Conservation (phyloP, 2,113 vertebrate species). For the Pseudolaguvia tuberculata region DNA sequence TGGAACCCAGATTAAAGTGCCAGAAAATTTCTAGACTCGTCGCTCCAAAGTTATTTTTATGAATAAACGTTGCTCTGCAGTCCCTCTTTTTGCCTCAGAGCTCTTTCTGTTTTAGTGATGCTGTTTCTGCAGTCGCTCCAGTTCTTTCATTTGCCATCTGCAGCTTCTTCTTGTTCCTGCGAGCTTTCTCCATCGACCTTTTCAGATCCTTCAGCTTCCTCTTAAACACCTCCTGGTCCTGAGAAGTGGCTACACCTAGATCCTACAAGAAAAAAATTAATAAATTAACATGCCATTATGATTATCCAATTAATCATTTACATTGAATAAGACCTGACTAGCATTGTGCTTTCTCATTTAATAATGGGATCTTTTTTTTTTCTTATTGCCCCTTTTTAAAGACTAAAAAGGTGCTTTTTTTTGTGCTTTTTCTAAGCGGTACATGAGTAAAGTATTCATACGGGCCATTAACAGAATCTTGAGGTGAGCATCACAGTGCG, state of each 20-base stretch:
- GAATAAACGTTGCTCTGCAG: constrained; percentile 50
- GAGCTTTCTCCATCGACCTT: constrained; percentile 80
- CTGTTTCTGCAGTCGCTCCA: constrained; percentile 77
- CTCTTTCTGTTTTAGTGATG: constrained; percentile 61
- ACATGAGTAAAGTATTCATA: too few relatives aligned
- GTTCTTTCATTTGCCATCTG: constrained; percentile 79
- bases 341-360: too few relatives aligned
- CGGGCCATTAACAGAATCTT: too few relatives aligned
- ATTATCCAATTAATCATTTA: too few relatives aligned
- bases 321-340: too few relatives aligned
- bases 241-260: constrained; percentile 81
- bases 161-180: constrained; percentile 83
- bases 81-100: constrained; percentile 56
- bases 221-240: constrained; percentile 85
- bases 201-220: constrained; percentile 94
- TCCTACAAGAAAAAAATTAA: constrained; percentile 72
- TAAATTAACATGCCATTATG: too few relatives aligned
- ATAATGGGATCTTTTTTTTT: too few relatives aligned
- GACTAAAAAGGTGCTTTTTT: too few relatives aligned
- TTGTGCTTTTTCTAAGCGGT: too few relatives aligned
- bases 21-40: constrained; percentile 17
- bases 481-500: too few relatives aligned
- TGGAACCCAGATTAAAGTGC: constrained; percentile 12
- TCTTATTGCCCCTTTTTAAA: too few relatives aligned
- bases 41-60: neutral